Conservation (phyloP, 2,113 vertebrate species). For the Lipophrys pholis region DNA sequence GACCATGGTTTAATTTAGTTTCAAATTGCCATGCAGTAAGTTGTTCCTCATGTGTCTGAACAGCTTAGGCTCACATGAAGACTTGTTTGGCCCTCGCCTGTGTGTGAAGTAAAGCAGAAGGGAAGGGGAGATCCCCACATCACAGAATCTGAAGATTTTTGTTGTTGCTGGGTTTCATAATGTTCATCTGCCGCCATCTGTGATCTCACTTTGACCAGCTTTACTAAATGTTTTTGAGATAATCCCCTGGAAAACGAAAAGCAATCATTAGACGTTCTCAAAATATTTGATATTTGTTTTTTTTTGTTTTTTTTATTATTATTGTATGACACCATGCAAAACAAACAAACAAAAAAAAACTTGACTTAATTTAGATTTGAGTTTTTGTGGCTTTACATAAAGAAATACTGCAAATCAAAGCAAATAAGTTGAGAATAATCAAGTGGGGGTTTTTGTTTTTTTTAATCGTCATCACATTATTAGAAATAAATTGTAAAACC, state of each 20-base stretch:
- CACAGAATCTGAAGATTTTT: constrained; percentile 44
- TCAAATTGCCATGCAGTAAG: constrained; percentile 44
- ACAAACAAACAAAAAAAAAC: background rate
- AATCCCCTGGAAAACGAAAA: constrained; percentile 33
- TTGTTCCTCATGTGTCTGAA: constrained; percentile 64
- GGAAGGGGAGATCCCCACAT: constrained; percentile 57
- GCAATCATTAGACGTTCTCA: constrained; percentile 7
- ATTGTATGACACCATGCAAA: background rate
- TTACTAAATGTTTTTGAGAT: constrained; percentile 51
- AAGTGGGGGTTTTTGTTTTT: background rate
- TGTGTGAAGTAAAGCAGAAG: constrained; percentile 65
- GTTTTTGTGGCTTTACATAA: background rate
- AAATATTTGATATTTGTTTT: constrained; percentile 24
- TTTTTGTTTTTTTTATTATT: constrained; percentile 11
- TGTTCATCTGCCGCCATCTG: constrained; percentile 66
- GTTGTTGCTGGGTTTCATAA: constrained; percentile 61
- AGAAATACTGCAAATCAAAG: background rate
- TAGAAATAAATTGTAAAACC: background rate
- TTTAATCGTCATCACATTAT: background rate
- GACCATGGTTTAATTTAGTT: constrained; percentile 58
- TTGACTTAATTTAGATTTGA: background rate
- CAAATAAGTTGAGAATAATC: background rate
- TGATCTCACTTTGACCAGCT: constrained; percentile 47
- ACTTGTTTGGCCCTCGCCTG: constrained; percentile 44
- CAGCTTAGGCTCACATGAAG: constrained; percentile 37